These are phyloP conservation scores for Phenganax subtilis DNA, from an alignment of 92 coral and sea anemone genomes.

Conservation along the genomic window DNA sequence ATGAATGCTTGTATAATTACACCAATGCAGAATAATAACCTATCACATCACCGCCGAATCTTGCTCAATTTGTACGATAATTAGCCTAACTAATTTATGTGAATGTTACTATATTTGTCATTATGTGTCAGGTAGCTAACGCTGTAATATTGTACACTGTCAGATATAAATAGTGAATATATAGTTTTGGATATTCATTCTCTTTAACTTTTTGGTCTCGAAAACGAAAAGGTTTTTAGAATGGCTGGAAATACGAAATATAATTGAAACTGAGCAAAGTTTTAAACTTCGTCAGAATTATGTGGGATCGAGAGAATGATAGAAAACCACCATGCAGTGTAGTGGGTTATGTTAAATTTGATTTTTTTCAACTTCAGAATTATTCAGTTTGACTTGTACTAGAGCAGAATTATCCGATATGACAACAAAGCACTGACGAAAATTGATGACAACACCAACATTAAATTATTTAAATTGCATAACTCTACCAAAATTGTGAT, in stretches of 20 bases:
- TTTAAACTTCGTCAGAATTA: not conserved
- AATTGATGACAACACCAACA: not conserved
- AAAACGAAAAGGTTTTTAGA: not conserved
- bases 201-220: no score
- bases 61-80: not conserved
- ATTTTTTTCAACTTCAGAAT: no score
- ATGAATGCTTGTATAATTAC: constrained; percentile 10
- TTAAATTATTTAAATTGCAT: constrained; percentile 39
- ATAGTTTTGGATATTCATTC: no score
- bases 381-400: not conserved
- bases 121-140: not conserved
- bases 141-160: no score
- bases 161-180: no score
- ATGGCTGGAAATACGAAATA: not conserved
- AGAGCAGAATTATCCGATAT: not conserved
- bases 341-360: not conserved
- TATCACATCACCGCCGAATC: not conserved
- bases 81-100: constrained; percentile 13
- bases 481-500: constrained; percentile 31
- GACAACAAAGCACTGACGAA: not conserved
- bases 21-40: not conserved
- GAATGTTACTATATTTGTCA: not conserved
- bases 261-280: constrained; percentile 1
- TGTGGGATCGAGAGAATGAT: not conserved
- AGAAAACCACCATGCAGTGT: not conserved